phyloP scores from a whole-genome alignment of 2,113 vertebrate species.

The Hippocampus zosterae region DNA sequence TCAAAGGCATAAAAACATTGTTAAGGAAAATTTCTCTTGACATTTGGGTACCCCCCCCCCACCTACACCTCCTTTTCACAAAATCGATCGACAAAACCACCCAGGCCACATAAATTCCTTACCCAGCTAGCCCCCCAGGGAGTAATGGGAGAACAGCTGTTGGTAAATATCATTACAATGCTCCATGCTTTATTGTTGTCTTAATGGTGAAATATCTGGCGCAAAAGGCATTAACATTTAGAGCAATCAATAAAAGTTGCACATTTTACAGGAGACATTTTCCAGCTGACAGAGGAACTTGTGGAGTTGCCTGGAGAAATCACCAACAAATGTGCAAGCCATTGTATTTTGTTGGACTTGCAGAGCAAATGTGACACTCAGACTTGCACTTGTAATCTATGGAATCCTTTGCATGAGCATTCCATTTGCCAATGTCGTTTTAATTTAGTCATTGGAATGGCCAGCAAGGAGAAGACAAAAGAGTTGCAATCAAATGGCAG shows the following conservation, averaged over 20 bases:
- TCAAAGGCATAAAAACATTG: constrained; percentile 29
- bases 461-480: constrained; percentile 28
- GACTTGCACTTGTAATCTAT: constrained; percentile 8
- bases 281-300: constrained; percentile 47
- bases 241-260: constrained; percentile 71
- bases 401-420: constrained; percentile 14
- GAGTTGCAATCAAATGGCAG: constrained; percentile 51
- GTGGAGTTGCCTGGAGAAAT: constrained; percentile 36
- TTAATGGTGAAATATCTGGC: constrained; percentile 70
- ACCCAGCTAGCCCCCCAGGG: constrained; percentile 25
- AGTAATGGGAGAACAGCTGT: constrained; percentile 65
- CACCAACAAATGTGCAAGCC: constrained; percentile 45
- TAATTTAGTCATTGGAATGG: constrained; percentile 32
- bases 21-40: constrained; percentile 44
- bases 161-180: constrained; percentile 75
- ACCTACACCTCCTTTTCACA: constrained; percentile 20
- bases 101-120: constrained; percentile 40
- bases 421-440: constrained; percentile 19
- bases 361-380: constrained; percentile 21
- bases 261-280: constrained; percentile 64
- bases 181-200: constrained; percentile 65
- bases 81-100: constrained; percentile 63
- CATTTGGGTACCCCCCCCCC: constrained; percentile 40
- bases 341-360: constrained; percentile 35
- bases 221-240: constrained; percentile 72